phyloP scores from a whole-genome alignment of 2,888 invertebrate genomes.

The Temnothorax rugatulus region DNA sequence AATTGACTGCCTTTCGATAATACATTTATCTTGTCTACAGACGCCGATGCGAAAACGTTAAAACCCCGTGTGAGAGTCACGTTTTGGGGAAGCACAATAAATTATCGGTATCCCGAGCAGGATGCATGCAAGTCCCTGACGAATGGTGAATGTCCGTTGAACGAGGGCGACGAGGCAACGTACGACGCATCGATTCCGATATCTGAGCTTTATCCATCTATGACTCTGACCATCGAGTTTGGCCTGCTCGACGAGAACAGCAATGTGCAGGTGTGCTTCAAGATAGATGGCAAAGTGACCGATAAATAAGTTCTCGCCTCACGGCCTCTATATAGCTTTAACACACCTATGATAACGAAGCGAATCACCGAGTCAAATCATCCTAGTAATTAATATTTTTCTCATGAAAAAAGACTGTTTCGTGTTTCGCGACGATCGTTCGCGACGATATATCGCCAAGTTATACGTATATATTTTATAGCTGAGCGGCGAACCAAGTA shows the following conservation, averaged over 20 bases:
- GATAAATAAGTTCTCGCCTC: not conserved
- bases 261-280: slow-evolving; percentile 77
- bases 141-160: slow-evolving; percentile 81
- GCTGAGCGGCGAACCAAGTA: too few species aligned
- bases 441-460: too few species aligned
- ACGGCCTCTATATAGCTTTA: not conserved
- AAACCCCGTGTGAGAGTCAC: slow-evolving; percentile 76
- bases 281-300: slow-evolving; percentile 72
- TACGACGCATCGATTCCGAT: slow-evolving; percentile 81
- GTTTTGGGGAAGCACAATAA: slow-evolving; percentile 67
- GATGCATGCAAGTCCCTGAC: slow-evolving; percentile 79
- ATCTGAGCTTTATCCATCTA: slow-evolving; percentile 73
- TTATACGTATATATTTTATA: too few species aligned
- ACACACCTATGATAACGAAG: not conserved
- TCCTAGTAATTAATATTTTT: not conserved
- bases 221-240: slow-evolving; percentile 75
- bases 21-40: slow-evolving; percentile 67
- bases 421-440: too few species aligned
- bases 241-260: slow-evolving; percentile 74
- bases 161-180: slow-evolving; percentile 77
- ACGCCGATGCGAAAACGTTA: slow-evolving; percentile 68
- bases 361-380: too few species aligned
- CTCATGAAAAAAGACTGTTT: not conserved
- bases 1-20: too few species aligned
- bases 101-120: slow-evolving; percentile 77